A percentile compares a stretch with the other conserved stretches of the same genome.
Conservation (phyloP, 2,797 vertebrate genomes). For the Scolopax rusticola region DNA sequence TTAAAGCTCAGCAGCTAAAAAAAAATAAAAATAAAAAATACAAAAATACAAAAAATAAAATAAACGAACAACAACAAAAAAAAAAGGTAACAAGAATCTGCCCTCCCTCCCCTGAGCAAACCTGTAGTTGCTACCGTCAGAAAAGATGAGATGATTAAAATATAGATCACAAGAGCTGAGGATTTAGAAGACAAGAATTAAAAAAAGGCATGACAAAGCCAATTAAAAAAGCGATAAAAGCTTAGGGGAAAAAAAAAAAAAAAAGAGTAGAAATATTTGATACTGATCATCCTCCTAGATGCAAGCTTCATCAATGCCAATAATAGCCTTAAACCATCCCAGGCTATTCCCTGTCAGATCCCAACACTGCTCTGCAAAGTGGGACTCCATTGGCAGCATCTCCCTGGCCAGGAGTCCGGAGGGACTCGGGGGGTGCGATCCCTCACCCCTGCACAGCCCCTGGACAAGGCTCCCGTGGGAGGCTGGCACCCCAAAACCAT, state of each 20-base stretch:
- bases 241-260: not conserved
- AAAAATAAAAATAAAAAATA: not conserved
- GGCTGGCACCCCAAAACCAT: not conserved
- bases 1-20: constrained; percentile 44
- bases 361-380: not conserved
- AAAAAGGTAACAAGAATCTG: too few species aligned
- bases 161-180: not conserved
- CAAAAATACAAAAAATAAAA: too few species aligned
- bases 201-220: not conserved
- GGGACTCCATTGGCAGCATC: not conserved
- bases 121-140: constrained; percentile 16
- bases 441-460: rapidly evolving
- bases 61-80: too few species aligned
- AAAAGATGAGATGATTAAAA: not conserved
- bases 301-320: not conserved
- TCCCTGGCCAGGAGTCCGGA: not conserved
- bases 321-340: not conserved
- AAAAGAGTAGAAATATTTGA: not conserved
- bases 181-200: not conserved
- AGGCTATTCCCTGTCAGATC: not conserved
- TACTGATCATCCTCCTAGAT: not conserved
- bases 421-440: not conserved
- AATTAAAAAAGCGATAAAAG: not conserved
- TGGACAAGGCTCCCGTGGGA: rapidly evolving
- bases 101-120: not conserved